Base-by-base conservation (phyloP, 2,797 vertebrate genomes). In the Brotula barbata region DNA sequence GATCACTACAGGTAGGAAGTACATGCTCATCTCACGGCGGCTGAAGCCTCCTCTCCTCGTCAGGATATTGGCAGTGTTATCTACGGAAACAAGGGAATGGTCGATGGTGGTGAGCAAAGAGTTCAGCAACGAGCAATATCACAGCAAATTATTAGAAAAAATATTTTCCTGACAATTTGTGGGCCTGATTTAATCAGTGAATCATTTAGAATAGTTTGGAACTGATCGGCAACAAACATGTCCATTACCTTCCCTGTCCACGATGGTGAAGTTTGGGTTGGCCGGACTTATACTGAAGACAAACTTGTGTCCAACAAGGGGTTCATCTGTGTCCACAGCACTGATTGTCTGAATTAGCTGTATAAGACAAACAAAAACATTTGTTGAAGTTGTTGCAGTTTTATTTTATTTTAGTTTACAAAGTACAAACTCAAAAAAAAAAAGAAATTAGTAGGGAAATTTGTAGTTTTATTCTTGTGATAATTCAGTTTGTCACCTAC, bases 331-430 rank as follows among this genome's bases (percentile, higher is more conserved):
- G 87, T 99, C 97, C 54, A 99, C 90, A 2, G 96, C 97, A 75
- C 95, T 98, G 88, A 99, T 96, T 12, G 96, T 98, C 85, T 99
- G 97, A 85, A 99, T 99, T 70, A 98, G 88, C 97, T 99, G 89
- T 17, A 6, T 13, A 15, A 33, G 11, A 33, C 31, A 33, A 33
- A 33, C 9, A 9, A 4, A 8, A 37, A 42, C 5, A 61, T 34
- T 2, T 7, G 31, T 6, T 33, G 6, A 6, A 33, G 31, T 33
- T 9, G 9, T 33, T 11, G 3, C 37, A 6, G 15, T 1, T 7
- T 14, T 2, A 2, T n/a, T 39, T n/a, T n/a, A n/a, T 39, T 39
- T n/a, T n/a, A 15, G 7, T 15, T 15, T n/a, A 3, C 13, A 3
- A 14, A 3, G 37, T 39, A 7, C 6, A 1, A 39, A 36, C 13